Evolutionary conservation across 64 coral and sea anemone species (phyloP), one percentile per base, ranked within the genome.

Genomic region (Stichodactyla mertensii): DNA sequence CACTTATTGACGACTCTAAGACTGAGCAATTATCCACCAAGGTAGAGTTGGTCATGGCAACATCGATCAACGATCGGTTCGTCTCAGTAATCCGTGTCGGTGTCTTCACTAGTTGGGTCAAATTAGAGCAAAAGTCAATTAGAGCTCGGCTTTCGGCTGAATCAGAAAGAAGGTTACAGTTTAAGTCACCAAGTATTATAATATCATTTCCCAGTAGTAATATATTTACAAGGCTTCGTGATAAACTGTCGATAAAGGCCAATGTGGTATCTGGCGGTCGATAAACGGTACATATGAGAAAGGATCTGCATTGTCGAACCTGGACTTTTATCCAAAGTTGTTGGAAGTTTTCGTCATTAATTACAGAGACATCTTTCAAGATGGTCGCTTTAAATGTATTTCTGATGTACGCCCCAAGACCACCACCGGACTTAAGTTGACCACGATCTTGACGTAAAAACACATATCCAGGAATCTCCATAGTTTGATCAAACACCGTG

Each of bases 281-380:
- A 26, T 90, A 90, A 51, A 86, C 82, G 28, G 66, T 90, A 59
- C 66, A 86, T 4, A 87, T 18, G 2, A 87, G 5, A n/a, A 88
- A 88, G 1, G 87, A 88, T 88, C 19, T 88, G 10, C 55, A 52
- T n/a, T 91, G 70, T 70, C 60, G 85, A 54, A 56, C 77, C 52
- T 86, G 89, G 28, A 91, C 69, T 64, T 86, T 86, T 10, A 91
- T 11, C 89, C 89, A 91, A 10, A 91, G 55, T 23, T 91, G 84
- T 79, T 91, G 89, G 84, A 91, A 86, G 57, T 91, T 80, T 58
- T 15, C 56, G 6, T 86, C 84, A 26, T 83, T 86, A 15, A 86
- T 82, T 52, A 26, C 1, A 16, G 89, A 91, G 7, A 52, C 71
- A 23, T 79, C 31, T 61, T 71, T 27, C 54, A 91, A n/a, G 31